These are phyloP conservation scores for Danaus chrysippus DNA, from an alignment of 2,888 invertebrate genomes.

Conservation along the genomic window DNA sequence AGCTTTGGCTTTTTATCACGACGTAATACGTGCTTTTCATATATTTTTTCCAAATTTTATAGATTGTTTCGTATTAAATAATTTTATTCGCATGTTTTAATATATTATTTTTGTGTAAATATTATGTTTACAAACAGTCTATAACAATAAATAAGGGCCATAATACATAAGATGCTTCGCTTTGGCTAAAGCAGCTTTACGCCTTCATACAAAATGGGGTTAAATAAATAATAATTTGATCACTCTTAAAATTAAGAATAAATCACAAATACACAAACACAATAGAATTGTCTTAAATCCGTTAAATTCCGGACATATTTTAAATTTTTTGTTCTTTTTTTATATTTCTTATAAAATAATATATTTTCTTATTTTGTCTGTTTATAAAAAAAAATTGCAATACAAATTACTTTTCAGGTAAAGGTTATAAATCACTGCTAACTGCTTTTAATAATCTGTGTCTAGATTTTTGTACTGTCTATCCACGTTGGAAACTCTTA, in stretches of 20 bases:
- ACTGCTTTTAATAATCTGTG: conserved; percentile 58
- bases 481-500: conserved; percentile 59
- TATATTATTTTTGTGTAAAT: conserved; percentile 17
- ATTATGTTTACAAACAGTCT: conserved; percentile 35
- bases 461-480: conserved; percentile 70
- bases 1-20: conserved; percentile 56
- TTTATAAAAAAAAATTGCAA: conserved; percentile 20
- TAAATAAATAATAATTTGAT: neutral
- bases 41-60: conserved; percentile 52
- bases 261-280: conserved; percentile 34
- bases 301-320: conserved; percentile 52
- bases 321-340: conserved; percentile 3
- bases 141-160: conserved; percentile 32
- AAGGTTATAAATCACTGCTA: conserved; percentile 46
- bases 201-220: conserved; percentile 38
- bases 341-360: conserved; percentile 15
- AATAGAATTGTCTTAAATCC: conserved; percentile 45
- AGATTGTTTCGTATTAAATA: conserved; percentile 61
- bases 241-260: neutral
- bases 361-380: conserved; percentile 19
- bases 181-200: conserved; percentile 71
- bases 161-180: conserved; percentile 49
- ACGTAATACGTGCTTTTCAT: conserved; percentile 53
- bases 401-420: conserved; percentile 59
- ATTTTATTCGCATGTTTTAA: conserved; percentile 44